Evolutionary conservation across 2,113 vertebrate genomes (phyloP).

Genomic region (Chitala chitala): DNA sequence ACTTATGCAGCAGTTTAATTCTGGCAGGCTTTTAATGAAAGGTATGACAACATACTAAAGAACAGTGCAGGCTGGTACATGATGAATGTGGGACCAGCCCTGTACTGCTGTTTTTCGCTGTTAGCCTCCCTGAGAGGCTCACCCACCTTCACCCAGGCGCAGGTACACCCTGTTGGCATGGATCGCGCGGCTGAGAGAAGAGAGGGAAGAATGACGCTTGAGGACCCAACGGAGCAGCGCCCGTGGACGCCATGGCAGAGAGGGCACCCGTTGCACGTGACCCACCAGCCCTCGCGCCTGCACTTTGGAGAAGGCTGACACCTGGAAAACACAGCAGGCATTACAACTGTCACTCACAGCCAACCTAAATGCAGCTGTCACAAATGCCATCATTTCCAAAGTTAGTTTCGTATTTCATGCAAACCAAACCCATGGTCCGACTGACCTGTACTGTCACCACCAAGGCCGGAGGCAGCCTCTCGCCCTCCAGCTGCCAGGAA

Average conservation of each 20-base stretch:
- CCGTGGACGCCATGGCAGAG: constrained; percentile 46
- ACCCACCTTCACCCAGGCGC: constrained; percentile 65
- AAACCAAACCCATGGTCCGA: not conserved
- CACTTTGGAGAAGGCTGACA: constrained; percentile 51
- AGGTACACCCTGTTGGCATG: constrained; percentile 54
- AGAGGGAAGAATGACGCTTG: constrained; percentile 51
- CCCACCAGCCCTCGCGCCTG: constrained; percentile 33
- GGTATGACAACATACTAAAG: not conserved
- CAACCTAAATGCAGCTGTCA: no score
- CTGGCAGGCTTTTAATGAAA: not conserved
- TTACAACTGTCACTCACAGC: not conserved
- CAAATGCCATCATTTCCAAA: no score
- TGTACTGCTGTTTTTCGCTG: not conserved
- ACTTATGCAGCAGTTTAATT: not conserved
- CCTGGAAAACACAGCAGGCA: constrained; percentile 42
- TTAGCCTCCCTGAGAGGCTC: constrained; percentile 20
- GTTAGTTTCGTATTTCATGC: not conserved
- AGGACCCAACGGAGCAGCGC: constrained; percentile 58
- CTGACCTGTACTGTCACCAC: constrained; percentile 57
- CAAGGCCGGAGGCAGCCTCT: constrained; percentile 44
- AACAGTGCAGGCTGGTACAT: no score
- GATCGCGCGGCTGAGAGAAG: constrained; percentile 57
- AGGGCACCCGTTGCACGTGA: constrained; percentile 34
- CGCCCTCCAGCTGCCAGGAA: constrained; percentile 53
- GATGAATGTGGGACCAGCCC: not conserved